Evolutionary conservation across 2,888 invertebrate genomes (phyloP).

Genomic region (Itoplectis maculator): DNA sequence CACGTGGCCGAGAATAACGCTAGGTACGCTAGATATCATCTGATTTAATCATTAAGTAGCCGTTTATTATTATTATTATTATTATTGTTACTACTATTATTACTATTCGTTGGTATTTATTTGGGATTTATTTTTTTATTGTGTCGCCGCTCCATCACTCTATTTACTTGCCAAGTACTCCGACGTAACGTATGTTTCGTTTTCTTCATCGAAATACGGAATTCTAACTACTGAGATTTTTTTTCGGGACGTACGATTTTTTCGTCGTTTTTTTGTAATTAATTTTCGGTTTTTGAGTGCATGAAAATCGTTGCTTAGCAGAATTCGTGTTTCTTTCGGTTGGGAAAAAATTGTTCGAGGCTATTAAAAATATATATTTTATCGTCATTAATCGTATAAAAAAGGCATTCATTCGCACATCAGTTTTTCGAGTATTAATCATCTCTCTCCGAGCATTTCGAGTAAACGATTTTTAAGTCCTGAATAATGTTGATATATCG

Average conservation of each 20-base stretch:
- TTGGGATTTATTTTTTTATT: constrained; percentile 4
- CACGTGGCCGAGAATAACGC: constrained; percentile 82
- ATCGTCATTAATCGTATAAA: background rate
- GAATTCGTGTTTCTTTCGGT: too few relatives aligned
- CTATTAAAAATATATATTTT: too few relatives aligned
- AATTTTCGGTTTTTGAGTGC: too few relatives aligned
- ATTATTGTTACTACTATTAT: background rate
- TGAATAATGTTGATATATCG: constrained; percentile 4
- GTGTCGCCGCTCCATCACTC: constrained; percentile 4
- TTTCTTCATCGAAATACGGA: background rate
- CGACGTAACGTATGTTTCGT: background rate
- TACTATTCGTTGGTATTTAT: constrained; percentile 6
- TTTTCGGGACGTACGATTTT: background rate
- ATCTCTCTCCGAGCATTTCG: background rate
- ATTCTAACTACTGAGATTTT: too few relatives aligned
- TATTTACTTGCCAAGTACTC: constrained; percentile 11
- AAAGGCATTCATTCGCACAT: background rate
- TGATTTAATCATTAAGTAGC: constrained; percentile 55
- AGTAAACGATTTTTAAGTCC: background rate
- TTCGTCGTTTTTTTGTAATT: too few relatives aligned
- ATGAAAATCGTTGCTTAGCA: too few relatives aligned
- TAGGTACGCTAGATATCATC: constrained; percentile 76
- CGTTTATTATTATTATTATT: constrained; percentile 25
- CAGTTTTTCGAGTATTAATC: background rate
- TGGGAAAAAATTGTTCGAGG: too few relatives aligned